Evolutionary conservation across 30 jellyfish, hydroid and myxozoan genomes (phyloP), one percentile per base, ranked within the genome.

Genomic region (Chrysaora quinquecirrha): DNA sequence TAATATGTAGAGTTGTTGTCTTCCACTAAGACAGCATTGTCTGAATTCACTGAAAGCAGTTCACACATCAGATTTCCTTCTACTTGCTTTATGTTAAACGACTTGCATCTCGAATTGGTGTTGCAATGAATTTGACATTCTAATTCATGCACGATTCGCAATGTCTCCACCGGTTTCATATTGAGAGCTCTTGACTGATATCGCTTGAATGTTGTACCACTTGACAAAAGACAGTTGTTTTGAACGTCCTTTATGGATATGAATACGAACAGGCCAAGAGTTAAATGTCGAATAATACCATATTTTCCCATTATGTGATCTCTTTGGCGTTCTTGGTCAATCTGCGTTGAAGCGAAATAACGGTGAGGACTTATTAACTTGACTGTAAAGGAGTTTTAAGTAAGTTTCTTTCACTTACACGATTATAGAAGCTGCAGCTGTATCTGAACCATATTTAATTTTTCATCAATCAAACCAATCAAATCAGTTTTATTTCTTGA

Each of bases 101-200:
- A 70, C n/a, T 70, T 82, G 80, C 92, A 82, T 46, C 38, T 54
- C 1, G 38, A 34, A 20, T 69, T 48, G 14, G 67, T 63, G 19
- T 82, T 79, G 30, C 92, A 82, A 19, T 74, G 75, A 34, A 68
- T 20, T 62, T 61, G 34, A 23, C 92, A 82, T 32, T 82, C 86
- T 0, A 71, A 49, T 9, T 65, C 30, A 43, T 52, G 0, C 73
- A n/a, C 34, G 29, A 82, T 34, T 54, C 58, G 64, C 3, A 54
- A 14, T 19, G 23, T 35, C 2, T 58, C 47, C 20, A 48, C 31
- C 30, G 92, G 92, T n/a, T 3, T 28, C 34, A 56, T 60, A 63
- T 49, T 30, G 16, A 82, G 72, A 25, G 9, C 35, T 46, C 2
- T 64, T 24, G 82, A 31, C 23, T 67, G 74, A 18, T 50, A 47